Evolutionary conservation across 1,140 invertebrate species (phyloP), one percentile per base, ranked within the genome.

Genomic region (Eulimnadia texana): DNA sequence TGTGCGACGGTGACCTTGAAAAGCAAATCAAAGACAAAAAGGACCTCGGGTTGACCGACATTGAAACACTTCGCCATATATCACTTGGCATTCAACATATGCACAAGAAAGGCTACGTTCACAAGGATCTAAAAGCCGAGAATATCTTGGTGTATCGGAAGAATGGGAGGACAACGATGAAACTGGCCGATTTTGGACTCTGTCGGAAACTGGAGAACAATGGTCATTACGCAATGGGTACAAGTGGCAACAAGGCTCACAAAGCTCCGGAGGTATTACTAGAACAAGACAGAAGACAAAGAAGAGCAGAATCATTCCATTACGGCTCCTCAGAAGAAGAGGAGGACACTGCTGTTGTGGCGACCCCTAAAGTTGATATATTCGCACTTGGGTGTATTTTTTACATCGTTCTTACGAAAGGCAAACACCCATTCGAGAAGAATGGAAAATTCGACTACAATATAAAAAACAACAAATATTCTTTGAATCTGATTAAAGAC

Each of bases 371-470:
- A 42, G 93, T 98, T 16, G 96, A 99, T 73, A 86, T 99, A 66
- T 99, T 99, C 72, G 97, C 94, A 0, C 73, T 97, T 50, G 96
- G 96, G 3, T 98, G 96, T 74, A 87, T 99, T 2, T 95, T 93
- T 73, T 98, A 97, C 71, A 99, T 94, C 75, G 91, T 97, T 3
- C 70, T 98, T 2, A 89, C 90, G 0, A 78, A 81, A 50, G 96
- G 95, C 6, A 82, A 84, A 59, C 96, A 99, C 81, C 93, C 95
- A 1, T 99, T 97, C 96, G 96, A 1, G 90, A 96, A 68, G 73
- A 83, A 20, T 72, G 98, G 1, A 76, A 84, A 64, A 76, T 94
- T 62, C 95, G 98, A 71, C 33, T 85, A 84, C 0, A 98, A 98
- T 70, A 99, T 99, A 73, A 74, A 94, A 2, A 78, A 74, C 10